These are phyloP conservation scores for Peromyscus leucopus DNA, from an alignment of 2,113 vertebrate species.

Conservation along the genomic window DNA sequence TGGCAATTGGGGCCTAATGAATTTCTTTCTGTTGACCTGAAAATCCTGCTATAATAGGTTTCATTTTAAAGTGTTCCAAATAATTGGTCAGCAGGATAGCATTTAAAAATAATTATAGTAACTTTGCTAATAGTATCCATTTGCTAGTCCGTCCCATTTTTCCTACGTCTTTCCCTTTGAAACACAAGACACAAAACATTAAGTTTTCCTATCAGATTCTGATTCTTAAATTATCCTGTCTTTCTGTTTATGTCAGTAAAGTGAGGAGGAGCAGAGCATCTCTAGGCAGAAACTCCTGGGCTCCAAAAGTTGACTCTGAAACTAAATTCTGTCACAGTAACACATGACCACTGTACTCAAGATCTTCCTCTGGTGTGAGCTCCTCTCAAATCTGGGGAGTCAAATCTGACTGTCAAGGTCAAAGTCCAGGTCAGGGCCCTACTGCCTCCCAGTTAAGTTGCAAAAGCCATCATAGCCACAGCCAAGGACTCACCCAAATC, in stretches of 20 bases:
- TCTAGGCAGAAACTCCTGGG: conserved; percentile 65
- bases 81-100: conserved; percentile 53
- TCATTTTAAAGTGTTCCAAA: conserved; percentile 70
- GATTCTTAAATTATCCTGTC: conserved; percentile 55
- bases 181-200: conserved; percentile 68
- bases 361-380: conserved; percentile 58
- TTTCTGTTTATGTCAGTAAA: conserved; percentile 62
- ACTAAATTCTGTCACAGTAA: conserved; percentile 56
- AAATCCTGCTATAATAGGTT: not conserved
- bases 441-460: not conserved
- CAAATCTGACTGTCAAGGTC: conserved; percentile 49
- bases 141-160: conserved; percentile 63
- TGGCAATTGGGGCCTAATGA: conserved; percentile 62
- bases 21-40: conserved; percentile 63
- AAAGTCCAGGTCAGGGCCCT: conserved; percentile 1
- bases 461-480: conserved; percentile 33
- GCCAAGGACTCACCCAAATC: not conserved
- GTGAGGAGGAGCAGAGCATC: conserved; percentile 70
- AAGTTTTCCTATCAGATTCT: conserved; percentile 52
- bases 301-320: conserved; percentile 69
- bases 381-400: conserved; percentile 46
- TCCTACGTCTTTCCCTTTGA: conserved; percentile 73
- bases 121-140: conserved; percentile 74
- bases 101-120: conserved; percentile 30
- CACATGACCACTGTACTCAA: conserved; percentile 60